Evolutionary conservation across 2,888 invertebrate genomes (phyloP), one percentile per base, ranked within the genome.

Genomic region (Phyllotreta cruciferae): DNA sequence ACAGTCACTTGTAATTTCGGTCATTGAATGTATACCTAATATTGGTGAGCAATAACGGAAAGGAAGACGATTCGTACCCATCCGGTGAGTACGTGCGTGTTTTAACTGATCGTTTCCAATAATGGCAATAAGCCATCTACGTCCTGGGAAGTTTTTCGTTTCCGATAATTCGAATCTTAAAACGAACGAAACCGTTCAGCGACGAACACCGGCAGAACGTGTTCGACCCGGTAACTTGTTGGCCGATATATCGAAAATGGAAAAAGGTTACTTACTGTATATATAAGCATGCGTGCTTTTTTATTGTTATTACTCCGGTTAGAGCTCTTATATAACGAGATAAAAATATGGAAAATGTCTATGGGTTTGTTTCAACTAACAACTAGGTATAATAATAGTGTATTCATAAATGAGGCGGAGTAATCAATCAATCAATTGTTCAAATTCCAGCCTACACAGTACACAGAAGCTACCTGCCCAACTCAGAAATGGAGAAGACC

Each of bases 41-140:
- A 37, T 56, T 52, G 58, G 62, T 64, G 55, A 54, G 58, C 54
- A 60, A 62, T 62, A 62, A 64, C 66, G 53, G 66, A 64, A 62
- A 64, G 60, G 66, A 66, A 66, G 66, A 64, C 62, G 62, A 52
- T 62, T 66, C 62, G 66, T 66, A 62, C 60, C 64, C 64, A 62
- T 66, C 66, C 66, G 66, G 66, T 24, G 24, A 24, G 24, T 66
- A 66, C 66, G 66, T 66, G 66, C 34, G 60, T 39, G 56, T 64
- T 66, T 66, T 58, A 50, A 58, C 39, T 58, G 58, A 58, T 58
- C 50, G 42, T 41, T 6, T 50, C 50, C 49, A 58, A 50, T 50
- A 58, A 58, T 58, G 42, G 58, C 50, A 41, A 58, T 58, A 58
- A 58, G 58, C 24, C 35, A 42, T 58, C 50, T 49, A 45, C 36